phyloP scores from a whole-genome alignment of 2,797 vertebrate genomes.

The Sebastes oblongus region DNA sequence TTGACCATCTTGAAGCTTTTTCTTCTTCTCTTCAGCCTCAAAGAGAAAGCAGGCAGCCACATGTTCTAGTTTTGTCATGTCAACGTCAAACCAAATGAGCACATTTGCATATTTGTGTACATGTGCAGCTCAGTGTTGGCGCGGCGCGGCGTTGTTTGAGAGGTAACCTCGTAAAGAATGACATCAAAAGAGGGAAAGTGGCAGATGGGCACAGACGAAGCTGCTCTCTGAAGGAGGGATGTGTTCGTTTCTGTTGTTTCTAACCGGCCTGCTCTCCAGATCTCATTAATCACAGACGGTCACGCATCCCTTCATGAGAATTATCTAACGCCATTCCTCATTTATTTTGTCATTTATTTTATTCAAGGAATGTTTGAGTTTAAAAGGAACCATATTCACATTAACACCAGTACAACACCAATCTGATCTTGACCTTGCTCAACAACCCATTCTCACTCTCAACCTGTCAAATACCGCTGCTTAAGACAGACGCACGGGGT shows the following conservation, averaged over 20 bases:
- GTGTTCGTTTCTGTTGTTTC: background rate
- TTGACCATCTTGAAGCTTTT: slow-evolving; percentile 15
- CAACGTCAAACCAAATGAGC: slow-evolving; percentile 3
- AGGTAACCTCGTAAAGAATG: background rate
- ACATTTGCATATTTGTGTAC: slow-evolving; percentile 23
- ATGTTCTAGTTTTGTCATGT: slow-evolving; percentile 17
- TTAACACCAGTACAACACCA: background rate
- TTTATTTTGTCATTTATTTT: no score
- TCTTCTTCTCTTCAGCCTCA: background rate
- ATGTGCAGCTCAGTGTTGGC: background rate
- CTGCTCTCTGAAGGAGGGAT: no score
- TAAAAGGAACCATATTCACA: no score
- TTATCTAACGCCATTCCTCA: background rate
- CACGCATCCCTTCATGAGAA: background rate
- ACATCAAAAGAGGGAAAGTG: no score
- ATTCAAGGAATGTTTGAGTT: background rate
- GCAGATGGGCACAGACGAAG: no score
- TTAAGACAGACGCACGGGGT: no score
- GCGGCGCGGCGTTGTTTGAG: background rate
- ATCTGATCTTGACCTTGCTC: no score
- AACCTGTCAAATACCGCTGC: no score
- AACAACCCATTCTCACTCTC: no score
- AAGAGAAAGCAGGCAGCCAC: slow-evolving; percentile 22
- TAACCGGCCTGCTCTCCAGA: background rate
- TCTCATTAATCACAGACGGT: background rate